Percentiles rank a stretch among this genome's conserved stretches.
Conservation (phyloP, 2,888 invertebrate species). For the Tromatobia lineatoria region DNA sequence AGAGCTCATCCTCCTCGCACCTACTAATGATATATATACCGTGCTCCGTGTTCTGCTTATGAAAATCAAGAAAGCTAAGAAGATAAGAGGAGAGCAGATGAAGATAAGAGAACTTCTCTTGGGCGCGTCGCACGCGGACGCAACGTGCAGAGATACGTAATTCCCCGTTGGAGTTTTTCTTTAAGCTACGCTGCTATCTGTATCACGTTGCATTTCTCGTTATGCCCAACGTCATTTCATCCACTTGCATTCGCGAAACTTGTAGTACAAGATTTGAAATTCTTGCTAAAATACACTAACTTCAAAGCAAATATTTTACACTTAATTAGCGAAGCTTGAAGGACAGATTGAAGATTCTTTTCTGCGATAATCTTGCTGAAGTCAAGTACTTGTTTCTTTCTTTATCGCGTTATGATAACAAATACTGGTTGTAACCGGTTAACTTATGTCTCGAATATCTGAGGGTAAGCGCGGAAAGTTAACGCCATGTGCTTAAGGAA, state of each 20-base stretch:
- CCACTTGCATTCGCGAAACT: neutral
- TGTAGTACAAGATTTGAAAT: neutral
- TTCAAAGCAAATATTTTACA: neutral
- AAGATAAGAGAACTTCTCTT: constrained; percentile 36
- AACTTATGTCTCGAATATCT: neutral
- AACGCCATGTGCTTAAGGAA: neutral
- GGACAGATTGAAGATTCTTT: constrained; percentile 5
- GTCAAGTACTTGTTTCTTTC: neutral
- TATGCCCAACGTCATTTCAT: constrained; percentile 37
- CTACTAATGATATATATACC: neutral
- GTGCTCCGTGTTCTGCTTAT: constrained; percentile 1
- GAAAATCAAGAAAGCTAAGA: constrained; percentile 32
- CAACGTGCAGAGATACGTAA: constrained; percentile 33
- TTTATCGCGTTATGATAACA: constrained; percentile 59
- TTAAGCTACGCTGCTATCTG: constrained; percentile 35
- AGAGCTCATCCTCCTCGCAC: constrained; percentile 26
- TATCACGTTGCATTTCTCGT: constrained; percentile 10
- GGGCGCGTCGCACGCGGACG: constrained; percentile 9
- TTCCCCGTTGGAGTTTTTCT: constrained; percentile 12
- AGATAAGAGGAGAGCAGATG: constrained; percentile 25
- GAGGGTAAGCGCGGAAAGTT: neutral
- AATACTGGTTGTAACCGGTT: constrained; percentile 72
- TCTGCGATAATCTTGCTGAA: constrained; percentile 10
- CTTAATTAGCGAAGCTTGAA: neutral
- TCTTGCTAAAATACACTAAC: neutral